Evolutionary conservation across 2,797 vertebrate genomes (phyloP), one percentile per base, ranked within the genome.

Genomic region (Phalanger gymnotis): DNA sequence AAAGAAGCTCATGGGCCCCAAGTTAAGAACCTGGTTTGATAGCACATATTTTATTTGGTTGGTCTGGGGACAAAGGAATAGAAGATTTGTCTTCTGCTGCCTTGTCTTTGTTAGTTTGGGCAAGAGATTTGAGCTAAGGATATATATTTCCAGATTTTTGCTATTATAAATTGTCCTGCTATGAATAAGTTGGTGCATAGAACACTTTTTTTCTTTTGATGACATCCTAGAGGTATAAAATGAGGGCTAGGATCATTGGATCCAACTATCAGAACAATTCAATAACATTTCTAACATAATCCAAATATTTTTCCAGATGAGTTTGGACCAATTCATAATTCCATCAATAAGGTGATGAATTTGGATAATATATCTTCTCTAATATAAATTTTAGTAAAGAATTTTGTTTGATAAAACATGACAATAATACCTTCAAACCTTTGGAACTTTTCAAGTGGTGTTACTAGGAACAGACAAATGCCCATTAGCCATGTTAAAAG

Each of bases 401-500:
- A 54, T 91, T 89, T 90, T 94, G 87, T 81, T 40, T 87, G 90
- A 92, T 91, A 95, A 94, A 93, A 92, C n/a, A 52, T 25, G 56
- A 28, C 40, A 81, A 94, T 92, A 73, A 73, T 87, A 51, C 51
- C 57, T 94, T 87, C 25, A 94, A 58, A 94, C 25, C n/a, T 58
- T 89, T 87, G 95, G 53, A 40, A 22, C 73, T 55, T 94, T 95
- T 91, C 14, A 91, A 34, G 92, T 89, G 90, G 6, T 11, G 61
- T 73, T 94, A 94, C 92, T 53, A 11, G n/a, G 19, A 40, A 73
- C 19, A 66, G 13, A 19, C 14, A 66, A 66, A 66, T 66, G 66
- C 16, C 66, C n/a, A 40, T 40, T 40, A 40, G n/a, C n/a, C 66
- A 73, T 73, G 58, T 92, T 96, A 94, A 95, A 97, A 96, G 93